These are phyloP conservation scores for Picathartes gymnocephalus DNA, from an alignment of 2,113 vertebrate species.

Conservation along the genomic window DNA sequence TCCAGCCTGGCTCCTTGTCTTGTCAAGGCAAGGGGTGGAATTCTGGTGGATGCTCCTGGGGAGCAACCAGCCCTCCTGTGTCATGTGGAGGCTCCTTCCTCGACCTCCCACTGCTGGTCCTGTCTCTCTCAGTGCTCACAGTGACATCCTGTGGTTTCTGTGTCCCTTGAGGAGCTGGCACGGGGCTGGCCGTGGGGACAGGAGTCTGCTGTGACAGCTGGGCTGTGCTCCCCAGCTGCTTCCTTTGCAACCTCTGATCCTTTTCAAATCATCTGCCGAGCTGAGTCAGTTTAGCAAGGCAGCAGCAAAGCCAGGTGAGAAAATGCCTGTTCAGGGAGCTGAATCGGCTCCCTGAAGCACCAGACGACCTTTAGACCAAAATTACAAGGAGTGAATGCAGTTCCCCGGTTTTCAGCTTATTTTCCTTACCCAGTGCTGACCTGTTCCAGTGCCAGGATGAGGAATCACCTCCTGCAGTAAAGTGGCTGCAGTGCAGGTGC, in stretches of 20 bases:
- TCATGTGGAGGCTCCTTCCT: background rate
- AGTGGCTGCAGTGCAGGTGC: background rate
- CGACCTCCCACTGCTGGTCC: background rate
- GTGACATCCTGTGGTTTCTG: background rate
- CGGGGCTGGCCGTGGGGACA: background rate
- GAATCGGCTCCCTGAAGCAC: background rate
- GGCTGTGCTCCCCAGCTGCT: background rate
- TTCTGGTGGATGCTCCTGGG: background rate
- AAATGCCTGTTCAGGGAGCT: background rate
- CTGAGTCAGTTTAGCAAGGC: background rate
- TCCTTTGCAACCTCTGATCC: background rate
- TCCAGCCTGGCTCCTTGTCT: background rate
- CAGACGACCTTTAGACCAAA: background rate
- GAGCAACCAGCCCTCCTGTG: background rate
- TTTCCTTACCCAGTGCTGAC: background rate
- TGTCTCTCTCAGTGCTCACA: background rate
- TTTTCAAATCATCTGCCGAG: background rate
- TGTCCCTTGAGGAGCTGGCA: background rate
- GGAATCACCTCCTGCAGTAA: background rate
- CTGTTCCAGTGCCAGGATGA: background rate
- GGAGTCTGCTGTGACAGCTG: background rate
- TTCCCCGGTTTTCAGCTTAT: background rate
- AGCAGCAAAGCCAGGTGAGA: background rate
- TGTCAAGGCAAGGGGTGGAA: background rate
- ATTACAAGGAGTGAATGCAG: background rate